Conservation (phyloP, 2,888 invertebrate genomes). For the Chrysina gloriosa region DNA sequence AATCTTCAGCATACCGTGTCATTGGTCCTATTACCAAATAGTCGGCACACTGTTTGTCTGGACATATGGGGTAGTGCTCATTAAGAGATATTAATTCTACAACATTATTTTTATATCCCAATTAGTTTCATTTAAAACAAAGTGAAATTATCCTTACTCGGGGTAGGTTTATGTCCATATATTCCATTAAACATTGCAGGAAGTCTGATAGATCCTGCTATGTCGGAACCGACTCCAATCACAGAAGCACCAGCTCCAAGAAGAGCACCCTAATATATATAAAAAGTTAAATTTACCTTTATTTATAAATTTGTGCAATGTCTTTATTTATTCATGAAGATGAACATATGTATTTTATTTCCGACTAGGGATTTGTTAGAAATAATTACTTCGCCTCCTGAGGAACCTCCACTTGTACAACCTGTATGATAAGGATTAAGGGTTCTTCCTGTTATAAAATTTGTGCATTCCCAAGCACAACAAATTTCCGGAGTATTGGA, state of each 20-base stretch:
- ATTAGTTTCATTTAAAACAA: neutral
- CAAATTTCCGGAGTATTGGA: conserved; percentile 76
- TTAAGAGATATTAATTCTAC: conserved; percentile 74
- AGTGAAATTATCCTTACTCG: conserved; percentile 65
- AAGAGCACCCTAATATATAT: conserved; percentile 74
- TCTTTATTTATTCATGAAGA: neutral
- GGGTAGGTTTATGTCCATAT: conserved; percentile 88
- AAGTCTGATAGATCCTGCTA: conserved; percentile 88
- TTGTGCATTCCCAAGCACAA: conserved; percentile 71
- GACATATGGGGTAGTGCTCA: conserved; percentile 77
- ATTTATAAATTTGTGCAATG: neutral
- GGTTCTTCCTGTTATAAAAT: conserved; percentile 72
- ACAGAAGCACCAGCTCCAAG: conserved; percentile 83
- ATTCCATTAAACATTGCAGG: conserved; percentile 87
- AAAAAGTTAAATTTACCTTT: neutral
- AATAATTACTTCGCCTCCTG: conserved; percentile 69
- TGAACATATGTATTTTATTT: neutral
- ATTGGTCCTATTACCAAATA: conserved; percentile 87
- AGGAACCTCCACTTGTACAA: conserved; percentile 72
- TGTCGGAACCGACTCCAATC: conserved; percentile 85
- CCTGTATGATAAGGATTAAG: conserved; percentile 73
- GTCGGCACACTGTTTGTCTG: conserved; percentile 72
- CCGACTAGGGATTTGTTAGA: neutral
- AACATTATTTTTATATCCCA: conserved; percentile 7
- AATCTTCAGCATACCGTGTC: conserved; percentile 86